Base-by-base conservation (phyloP, 2,888 invertebrate genomes). In the Prenolepis imparis region DNA sequence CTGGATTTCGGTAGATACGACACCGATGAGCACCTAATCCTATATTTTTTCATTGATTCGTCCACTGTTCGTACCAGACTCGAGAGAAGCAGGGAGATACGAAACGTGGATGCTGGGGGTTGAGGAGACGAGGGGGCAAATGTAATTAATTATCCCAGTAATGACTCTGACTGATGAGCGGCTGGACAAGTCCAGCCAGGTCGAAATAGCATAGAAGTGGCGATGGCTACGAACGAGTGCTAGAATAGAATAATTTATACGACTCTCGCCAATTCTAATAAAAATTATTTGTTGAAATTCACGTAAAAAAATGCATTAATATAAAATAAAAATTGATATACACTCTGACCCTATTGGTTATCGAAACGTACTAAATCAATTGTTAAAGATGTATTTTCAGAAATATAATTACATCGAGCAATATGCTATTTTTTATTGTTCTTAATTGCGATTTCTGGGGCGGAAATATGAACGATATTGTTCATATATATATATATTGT, bases 81-180 rank as follows among this genome's bases (percentile, higher is more conserved):
- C 87, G 91, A 86, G 86, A 87, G 91, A 85, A 78, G 88, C 78
- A 44, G 81, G 88, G 84, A 88, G 90, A 88, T 88, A 87, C 86
- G 90, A 88, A 90, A 87, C 78, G 87, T 82, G 90, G 85, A 85
- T 85, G 91, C 78, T 84, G 89, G 86, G 88, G 95, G 94, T 95
- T 95, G 95, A 95, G 95, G 95, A 95, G 95, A 95, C 92, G 93
- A 95, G 93, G 94, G 94, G 95, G 95, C 95, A 95, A 96, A 96
- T 96, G 96, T 96, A 96, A 96, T 96, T 96, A 96, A 96, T 96
- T 96, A 96, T 96, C 96, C 96, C 95, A 92, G 95, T 96, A 96
- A 96, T 96, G 96, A 96, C 96, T 96, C 96, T 96, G 96, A 96
- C 96, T 96, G 96, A 96, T 96, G 96, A 96, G 96, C 94, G 94